Evolutionary conservation across 2,888 invertebrate genomes (phyloP), one percentile per base, ranked within the genome.

Genomic region (Synergus japonicus): DNA sequence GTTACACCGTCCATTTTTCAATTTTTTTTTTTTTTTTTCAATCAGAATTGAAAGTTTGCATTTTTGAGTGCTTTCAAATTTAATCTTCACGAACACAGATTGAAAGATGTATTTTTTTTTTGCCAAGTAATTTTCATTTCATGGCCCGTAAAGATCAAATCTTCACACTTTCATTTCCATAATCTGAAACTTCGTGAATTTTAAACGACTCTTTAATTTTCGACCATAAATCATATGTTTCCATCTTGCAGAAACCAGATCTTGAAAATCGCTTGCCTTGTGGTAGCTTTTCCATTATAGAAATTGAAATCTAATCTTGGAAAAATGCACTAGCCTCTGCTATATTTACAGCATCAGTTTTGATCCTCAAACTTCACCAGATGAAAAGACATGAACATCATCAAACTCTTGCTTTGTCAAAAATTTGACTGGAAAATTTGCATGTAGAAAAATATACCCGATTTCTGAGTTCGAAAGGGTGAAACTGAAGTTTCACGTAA

Each of bases 271-370:
- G 22, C 13, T 29, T 46, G 46, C 18, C 69, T 46, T 69, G 69
- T n/a, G 69, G 49, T 49, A 15, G 49, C 29, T 69, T 46, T 29
- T 49, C 13, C 15, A 49, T 69, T 69, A 69, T 69, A 69, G 69
- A 69, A 69, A 69, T 49, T 69, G 69, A 69, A 69, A 69, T 69
- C 15, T 69, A 69, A 49, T 69, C 69, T 69, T 12, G n/a, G 4
- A 69, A 69, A 69, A 69, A 69, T 49, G 29, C 46, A 46, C 67
- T 69, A 69, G 29, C 46, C 69, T 49, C 69, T 69, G 29, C 69
- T 69, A 69, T 69, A 44, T 49, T 49, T 49, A 69, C 43, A 18
- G 18, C 7, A 66, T 66, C 41, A 65, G 37, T 65, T 7, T 65
- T 65, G 65, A 65, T 65, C 65, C 65, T 65, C 65, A 65, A 65